Conservation (phyloP, 2,797 vertebrate species). For the Adelosebastes latens region DNA sequence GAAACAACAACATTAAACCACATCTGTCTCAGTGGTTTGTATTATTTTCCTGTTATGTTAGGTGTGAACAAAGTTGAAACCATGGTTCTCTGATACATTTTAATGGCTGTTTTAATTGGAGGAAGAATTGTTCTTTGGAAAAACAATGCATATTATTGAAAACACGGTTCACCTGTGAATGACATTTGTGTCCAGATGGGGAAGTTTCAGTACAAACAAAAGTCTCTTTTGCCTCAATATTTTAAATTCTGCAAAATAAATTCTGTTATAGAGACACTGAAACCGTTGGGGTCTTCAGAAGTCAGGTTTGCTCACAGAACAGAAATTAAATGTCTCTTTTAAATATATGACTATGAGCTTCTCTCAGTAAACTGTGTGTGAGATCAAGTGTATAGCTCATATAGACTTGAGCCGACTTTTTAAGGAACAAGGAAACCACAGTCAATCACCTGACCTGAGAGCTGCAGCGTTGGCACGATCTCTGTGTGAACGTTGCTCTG, state of each 20-base stretch:
- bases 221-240: not conserved
- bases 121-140: not conserved
- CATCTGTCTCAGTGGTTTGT: not conserved
- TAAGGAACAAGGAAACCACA: constrained; percentile 40
- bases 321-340: not conserved
- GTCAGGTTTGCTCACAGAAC: not conserved
- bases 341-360: not conserved
- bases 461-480: not conserved
- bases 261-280: not conserved
- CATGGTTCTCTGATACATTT: not conserved
- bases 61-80: not conserved
- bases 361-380: not conserved
- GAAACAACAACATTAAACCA: not conserved
- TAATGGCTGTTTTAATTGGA: not conserved
- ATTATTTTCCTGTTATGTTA: not conserved
- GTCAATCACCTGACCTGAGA: not conserved
- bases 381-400: not conserved
- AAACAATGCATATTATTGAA: not conserved
- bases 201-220: not conserved
- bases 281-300: not conserved
- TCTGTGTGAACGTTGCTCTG: not conserved
- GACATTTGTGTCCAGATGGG: not conserved
- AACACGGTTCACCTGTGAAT: not conserved
- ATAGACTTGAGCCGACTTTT: not conserved
- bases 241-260: not conserved